phyloP scores from a whole-genome alignment of 2,113 vertebrate species.

The Coracopsis vasa region DNA sequence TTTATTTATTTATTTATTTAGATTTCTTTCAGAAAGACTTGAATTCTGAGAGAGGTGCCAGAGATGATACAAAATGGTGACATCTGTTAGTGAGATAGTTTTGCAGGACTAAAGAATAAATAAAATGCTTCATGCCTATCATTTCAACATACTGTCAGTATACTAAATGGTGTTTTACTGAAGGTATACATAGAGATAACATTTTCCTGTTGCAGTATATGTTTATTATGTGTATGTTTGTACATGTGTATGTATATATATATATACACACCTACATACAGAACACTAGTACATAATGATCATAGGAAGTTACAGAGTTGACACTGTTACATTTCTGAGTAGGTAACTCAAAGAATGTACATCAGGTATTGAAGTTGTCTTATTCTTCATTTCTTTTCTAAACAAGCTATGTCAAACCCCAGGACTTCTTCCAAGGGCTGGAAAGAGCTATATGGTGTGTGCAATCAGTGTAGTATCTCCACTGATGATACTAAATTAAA shows the following conservation, averaged over 20 bases:
- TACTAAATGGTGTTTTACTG: neutral
- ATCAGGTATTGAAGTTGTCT: neutral
- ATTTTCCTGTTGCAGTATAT: neutral
- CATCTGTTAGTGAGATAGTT: neutral
- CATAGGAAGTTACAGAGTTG: neutral
- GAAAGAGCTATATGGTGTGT: rapidly evolving
- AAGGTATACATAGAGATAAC: neutral
- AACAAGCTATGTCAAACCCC: neutral
- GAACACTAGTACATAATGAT: neutral
- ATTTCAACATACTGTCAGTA: neutral
- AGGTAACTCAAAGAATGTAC: neutral
- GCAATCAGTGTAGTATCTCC: neutral
- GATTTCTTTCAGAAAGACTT: neutral
- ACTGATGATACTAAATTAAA: neutral
- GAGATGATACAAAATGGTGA: neutral
- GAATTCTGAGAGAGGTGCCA: neutral
- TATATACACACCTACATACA: too few species aligned
- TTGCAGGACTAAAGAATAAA: neutral
- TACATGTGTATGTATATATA: rapidly evolving
- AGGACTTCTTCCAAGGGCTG: neutral
- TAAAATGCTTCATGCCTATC: neutral
- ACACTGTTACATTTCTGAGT: neutral
- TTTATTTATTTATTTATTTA: constrained; percentile 4
- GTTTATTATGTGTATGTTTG: rapidly evolving
- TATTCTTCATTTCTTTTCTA: neutral